These are phyloP conservation scores for Bombus turneri DNA, from an alignment of 1,140 invertebrate genomes.

Conservation along the genomic window DNA sequence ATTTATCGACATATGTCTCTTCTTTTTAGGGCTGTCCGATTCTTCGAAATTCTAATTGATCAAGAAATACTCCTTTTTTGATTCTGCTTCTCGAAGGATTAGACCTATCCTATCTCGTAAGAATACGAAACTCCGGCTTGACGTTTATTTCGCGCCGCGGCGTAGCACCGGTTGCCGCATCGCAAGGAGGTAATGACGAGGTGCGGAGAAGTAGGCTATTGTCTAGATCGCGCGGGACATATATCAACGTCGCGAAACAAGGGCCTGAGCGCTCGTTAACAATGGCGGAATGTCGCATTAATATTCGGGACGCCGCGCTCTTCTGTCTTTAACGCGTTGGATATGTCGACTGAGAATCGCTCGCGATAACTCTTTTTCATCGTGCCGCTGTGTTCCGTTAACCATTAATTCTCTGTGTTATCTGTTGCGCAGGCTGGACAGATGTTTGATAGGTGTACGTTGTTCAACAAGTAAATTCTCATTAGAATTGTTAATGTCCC, in stretches of 20 bases:
- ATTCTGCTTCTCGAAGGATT: neutral
- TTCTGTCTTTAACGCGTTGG: constrained; percentile 34
- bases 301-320: constrained; percentile 33
- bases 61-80: no score
- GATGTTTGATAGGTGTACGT: constrained; percentile 1
- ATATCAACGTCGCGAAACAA: constrained; percentile 33
- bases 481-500: constrained; percentile 2
- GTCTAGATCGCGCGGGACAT: constrained; percentile 34
- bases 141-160: neutral
- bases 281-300: constrained; percentile 39
- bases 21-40: no score
- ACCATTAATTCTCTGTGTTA: constrained; percentile 23
- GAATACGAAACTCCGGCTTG: neutral
- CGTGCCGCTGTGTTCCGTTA: neutral
- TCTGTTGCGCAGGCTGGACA: constrained; percentile 7
- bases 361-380: neutral
- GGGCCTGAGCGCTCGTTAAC: constrained; percentile 36
- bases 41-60: no score
- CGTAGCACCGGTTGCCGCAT: neutral
- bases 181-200: constrained; percentile 22
- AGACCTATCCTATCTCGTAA: neutral
- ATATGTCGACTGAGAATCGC: constrained; percentile 3
- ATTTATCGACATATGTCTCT: no score
- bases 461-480: constrained; percentile 24
- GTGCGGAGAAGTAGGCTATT: constrained; percentile 27